Evolutionary conservation across 2,113 vertebrate species (phyloP).

Genomic region (Chlorodrepanis virens): DNA sequence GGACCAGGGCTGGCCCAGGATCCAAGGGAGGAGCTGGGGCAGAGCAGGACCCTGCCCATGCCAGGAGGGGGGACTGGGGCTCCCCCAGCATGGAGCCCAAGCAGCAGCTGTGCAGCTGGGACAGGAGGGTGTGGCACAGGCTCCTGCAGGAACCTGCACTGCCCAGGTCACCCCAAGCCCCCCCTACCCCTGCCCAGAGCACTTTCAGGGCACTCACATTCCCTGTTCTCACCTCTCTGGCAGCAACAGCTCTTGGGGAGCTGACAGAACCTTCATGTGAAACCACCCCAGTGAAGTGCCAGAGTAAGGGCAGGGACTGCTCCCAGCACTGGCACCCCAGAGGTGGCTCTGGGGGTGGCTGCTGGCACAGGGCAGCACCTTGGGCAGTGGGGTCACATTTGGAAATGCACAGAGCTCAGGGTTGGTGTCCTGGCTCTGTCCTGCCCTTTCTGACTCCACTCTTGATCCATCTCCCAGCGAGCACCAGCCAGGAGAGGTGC

Average conservation of each 20-base stretch:
- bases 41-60: neutral
- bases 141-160: neutral
- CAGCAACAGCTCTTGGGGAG: neutral
- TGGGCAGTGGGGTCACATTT: rapidly evolving
- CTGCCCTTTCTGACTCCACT: neutral
- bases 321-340: neutral
- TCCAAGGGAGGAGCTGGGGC: neutral
- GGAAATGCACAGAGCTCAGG: neutral
- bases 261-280: neutral
- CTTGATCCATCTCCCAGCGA: neutral
- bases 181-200: neutral
- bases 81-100: neutral
- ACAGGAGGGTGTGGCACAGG: neutral
- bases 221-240: neutral
- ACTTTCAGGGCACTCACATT: neutral
- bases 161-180: neutral
- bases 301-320: neutral
- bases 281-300: neutral
- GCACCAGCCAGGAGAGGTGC: neutral
- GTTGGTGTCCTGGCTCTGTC: neutral
- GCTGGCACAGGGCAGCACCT: neutral
- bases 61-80: neutral
- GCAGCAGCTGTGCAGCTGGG: neutral
- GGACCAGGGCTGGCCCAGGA: neutral
- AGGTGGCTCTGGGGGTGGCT: neutral